phyloP scores from a whole-genome alignment of 2,797 vertebrate genomes.

The Melopsittacus undulatus region DNA sequence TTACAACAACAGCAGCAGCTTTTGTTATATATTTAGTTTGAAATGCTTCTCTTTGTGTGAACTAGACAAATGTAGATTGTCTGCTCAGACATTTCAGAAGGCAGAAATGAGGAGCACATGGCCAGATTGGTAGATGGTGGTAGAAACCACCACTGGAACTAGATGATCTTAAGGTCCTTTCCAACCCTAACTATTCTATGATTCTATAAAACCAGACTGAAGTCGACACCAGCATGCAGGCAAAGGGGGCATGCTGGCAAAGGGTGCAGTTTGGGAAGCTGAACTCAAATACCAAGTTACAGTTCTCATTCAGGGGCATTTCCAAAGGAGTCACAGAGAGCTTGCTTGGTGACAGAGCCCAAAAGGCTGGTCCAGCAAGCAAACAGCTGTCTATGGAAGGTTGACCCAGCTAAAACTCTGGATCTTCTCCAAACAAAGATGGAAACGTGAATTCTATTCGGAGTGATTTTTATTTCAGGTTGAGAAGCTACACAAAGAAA shows the following conservation, averaged over 20 bases:
- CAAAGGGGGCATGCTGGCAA: neutral
- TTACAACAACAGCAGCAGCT: neutral
- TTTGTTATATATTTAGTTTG: neutral
- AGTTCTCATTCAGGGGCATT: neutral
- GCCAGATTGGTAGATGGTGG: neutral
- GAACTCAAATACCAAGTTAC: neutral
- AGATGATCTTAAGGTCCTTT: neutral
- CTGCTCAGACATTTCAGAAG: neutral
- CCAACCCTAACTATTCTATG: neutral
- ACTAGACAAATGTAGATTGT: neutral
- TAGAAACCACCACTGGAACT: neutral
- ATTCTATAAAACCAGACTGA: neutral
- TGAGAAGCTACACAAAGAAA: constrained; percentile 39
- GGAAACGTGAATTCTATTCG: neutral
- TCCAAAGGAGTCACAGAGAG: neutral
- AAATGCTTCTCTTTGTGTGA: neutral
- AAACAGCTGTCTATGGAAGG: neutral
- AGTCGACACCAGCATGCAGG: neutral
- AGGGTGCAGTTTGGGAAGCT: neutral
- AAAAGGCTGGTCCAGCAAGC: neutral
- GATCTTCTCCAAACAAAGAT: neutral
- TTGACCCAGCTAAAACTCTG: neutral
- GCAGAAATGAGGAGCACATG: neutral
- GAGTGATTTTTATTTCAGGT: constrained; percentile 60
- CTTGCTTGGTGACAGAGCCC: neutral